Conservation (phyloP, 2,888 invertebrate species). For the Stenurella melanura region DNA sequence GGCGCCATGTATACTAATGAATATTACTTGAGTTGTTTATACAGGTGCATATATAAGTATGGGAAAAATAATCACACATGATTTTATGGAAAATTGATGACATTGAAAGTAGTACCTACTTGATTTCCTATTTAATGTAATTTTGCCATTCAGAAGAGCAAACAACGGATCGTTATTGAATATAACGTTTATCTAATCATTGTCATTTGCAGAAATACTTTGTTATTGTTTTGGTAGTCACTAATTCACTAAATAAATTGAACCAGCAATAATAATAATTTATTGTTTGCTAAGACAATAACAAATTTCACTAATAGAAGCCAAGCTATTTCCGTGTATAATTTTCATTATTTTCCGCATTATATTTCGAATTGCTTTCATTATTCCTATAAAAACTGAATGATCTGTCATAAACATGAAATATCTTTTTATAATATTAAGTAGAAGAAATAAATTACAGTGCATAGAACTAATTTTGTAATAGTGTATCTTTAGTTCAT, state of each 20-base stretch:
- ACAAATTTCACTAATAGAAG: not conserved
- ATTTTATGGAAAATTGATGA: not conserved
- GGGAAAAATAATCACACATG: too few relatives aligned
- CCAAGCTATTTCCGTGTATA: not conserved
- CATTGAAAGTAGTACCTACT: not conserved
- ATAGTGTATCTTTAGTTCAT: too few relatives aligned
- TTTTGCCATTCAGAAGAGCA: not conserved
- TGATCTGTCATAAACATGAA: not conserved
- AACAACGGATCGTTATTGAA: not conserved
- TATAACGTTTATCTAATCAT: not conserved
- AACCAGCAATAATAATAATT: not conserved
- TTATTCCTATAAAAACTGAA: not conserved
- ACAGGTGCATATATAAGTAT: too few relatives aligned
- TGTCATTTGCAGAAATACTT: constrained; percentile 2
- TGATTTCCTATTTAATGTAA: not conserved
- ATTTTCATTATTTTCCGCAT: not conserved
- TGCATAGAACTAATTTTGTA: too few relatives aligned
- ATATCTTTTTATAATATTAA: too few relatives aligned
- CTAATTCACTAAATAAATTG: not conserved
- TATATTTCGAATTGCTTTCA: not conserved
- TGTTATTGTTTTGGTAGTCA: not conserved
- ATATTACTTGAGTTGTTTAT: not conserved
- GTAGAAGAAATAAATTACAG: too few relatives aligned
- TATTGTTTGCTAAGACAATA: not conserved
- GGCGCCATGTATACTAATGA: not conserved